Conservation (phyloP, 2,797 vertebrate species). For the Aldrovandia affinis region DNA sequence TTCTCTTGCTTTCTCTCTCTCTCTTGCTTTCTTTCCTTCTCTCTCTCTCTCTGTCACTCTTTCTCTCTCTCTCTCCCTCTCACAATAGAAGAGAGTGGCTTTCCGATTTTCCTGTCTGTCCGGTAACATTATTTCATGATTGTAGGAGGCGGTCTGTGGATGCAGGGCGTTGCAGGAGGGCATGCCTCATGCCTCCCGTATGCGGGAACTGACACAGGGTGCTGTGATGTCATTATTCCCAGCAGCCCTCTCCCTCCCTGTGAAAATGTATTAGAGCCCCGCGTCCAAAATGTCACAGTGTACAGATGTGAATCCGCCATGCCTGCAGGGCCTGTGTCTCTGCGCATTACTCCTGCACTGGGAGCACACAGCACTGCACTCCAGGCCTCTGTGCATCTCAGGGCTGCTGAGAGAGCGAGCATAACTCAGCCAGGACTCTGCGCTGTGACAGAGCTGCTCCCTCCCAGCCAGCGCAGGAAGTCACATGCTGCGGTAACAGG, state of each 20-base stretch:
- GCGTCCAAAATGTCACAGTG: not conserved
- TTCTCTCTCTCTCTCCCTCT: too few relatives aligned
- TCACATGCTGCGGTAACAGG: not conserved
- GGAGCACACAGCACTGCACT: not conserved
- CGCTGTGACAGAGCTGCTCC: not conserved
- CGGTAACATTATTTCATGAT: too few relatives aligned
- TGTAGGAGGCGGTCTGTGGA: not conserved
- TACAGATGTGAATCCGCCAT: not conserved
- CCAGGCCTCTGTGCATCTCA: not conserved
- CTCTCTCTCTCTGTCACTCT: too few relatives aligned
- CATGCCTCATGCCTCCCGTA: not conserved
- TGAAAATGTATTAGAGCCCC: not conserved
- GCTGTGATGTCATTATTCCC: not conserved
- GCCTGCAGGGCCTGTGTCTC: not conserved
- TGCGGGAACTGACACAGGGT: not conserved
- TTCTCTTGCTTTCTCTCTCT: too few relatives aligned
- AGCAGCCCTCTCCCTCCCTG: not conserved
- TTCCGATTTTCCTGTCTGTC: conserved; percentile 48
- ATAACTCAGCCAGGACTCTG: not conserved
- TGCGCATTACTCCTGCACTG: not conserved
- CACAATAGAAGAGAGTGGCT: conserved; percentile 12
- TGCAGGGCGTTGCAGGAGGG: not conserved
- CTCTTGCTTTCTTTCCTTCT: too few relatives aligned
- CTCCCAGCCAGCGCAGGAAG: not conserved
- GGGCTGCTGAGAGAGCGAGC: not conserved